Conservation (phyloP, 2,797 vertebrate genomes). For the Pyrocephalus nanus region DNA sequence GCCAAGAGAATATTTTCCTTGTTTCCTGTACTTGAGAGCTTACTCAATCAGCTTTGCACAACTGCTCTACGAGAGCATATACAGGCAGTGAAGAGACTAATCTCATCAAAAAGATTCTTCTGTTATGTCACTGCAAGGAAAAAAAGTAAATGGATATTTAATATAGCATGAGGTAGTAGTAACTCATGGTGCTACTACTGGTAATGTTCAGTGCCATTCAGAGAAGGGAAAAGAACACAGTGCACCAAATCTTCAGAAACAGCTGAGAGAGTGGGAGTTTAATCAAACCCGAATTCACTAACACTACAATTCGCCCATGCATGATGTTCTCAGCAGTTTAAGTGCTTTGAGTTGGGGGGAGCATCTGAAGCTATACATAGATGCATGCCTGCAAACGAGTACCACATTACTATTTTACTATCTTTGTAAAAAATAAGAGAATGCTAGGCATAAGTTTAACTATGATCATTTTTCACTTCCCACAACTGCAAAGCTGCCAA, state of each 20-base stretch:
- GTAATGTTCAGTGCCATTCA: slow-evolving; percentile 30
- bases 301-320: slow-evolving; percentile 17
- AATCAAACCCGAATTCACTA: slow-evolving; percentile 18
- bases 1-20: neutral
- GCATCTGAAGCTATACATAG: slow-evolving; percentile 38
- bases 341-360: neutral
- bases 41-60: neutral
- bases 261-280: slow-evolving; percentile 33
- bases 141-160: neutral
- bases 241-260: slow-evolving; percentile 29
- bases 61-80: neutral
- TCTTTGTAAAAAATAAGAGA: slow-evolving; percentile 21
- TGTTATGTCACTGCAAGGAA: neutral
- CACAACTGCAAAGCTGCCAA: slow-evolving; percentile 58
- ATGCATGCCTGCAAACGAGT: neutral
- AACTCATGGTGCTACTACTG: slow-evolving; percentile 51
- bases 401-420: slow-evolving; percentile 31
- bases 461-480: slow-evolving; percentile 35
- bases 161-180: slow-evolving; percentile 15
- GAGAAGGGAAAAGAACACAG: slow-evolving; percentile 19
- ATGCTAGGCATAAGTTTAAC: slow-evolving; percentile 31
- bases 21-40: neutral
- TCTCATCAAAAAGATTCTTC: neutral
- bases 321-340: slow-evolving; percentile 5
- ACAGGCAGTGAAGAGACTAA: neutral